Conservation (phyloP, 2,888 invertebrate species). For the Hofmannophila pseudospretella region DNA sequence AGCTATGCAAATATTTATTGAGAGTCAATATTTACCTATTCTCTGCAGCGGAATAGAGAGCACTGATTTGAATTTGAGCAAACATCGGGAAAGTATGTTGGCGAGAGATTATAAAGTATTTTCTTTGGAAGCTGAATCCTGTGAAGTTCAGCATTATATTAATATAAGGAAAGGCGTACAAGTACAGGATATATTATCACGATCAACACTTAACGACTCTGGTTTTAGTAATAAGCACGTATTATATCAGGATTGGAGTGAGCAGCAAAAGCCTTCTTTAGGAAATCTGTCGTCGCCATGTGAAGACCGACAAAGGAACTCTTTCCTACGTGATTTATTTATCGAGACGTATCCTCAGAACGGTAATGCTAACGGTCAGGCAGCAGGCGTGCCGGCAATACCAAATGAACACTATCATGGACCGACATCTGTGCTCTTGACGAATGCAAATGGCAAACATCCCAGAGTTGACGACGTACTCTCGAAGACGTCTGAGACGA, state of each 20-base stretch:
- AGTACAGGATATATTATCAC: slow-evolving; percentile 24
- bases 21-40: slow-evolving; percentile 38
- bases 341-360: slow-evolving; percentile 66
- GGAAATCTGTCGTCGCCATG: slow-evolving; percentile 47
- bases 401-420: slow-evolving; percentile 60
- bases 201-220: slow-evolving; percentile 28
- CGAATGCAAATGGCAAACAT: slow-evolving; percentile 63
- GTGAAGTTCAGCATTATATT: slow-evolving; percentile 27
- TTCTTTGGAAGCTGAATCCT: slow-evolving; percentile 26
- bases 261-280: slow-evolving; percentile 37
- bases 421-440: slow-evolving; percentile 57
- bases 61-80: slow-evolving; percentile 15
- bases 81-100: slow-evolving; percentile 13
- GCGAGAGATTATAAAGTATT: slow-evolving; percentile 23
- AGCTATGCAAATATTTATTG: slow-evolving; percentile 60
- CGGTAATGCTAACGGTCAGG: slow-evolving; percentile 66
- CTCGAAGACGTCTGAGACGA: slow-evolving; percentile 31
- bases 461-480: slow-evolving; percentile 36
- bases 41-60: slow-evolving; percentile 11
- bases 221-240: slow-evolving; percentile 36
- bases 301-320: slow-evolving; percentile 58
- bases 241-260: slow-evolving; percentile 36
- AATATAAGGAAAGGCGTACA: slow-evolving; percentile 40
- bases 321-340: slow-evolving; percentile 67
- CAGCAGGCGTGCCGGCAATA: slow-evolving; percentile 64